These are phyloP conservation scores for Spizaetus ornatus DNA, from an alignment of 2,113 vertebrate genomes.

Conservation along the genomic window DNA sequence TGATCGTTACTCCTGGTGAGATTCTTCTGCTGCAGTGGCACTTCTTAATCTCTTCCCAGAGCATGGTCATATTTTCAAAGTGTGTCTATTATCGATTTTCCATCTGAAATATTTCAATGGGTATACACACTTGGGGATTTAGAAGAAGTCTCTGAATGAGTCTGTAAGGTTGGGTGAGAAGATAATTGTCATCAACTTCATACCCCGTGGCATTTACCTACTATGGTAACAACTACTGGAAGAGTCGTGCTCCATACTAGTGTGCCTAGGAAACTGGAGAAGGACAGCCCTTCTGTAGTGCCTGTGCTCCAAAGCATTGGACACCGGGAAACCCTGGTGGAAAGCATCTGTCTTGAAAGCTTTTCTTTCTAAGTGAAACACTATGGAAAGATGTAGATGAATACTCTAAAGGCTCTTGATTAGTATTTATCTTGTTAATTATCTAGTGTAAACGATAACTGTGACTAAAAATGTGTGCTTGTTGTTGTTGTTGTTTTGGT, in stretches of 20 bases:
- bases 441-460: not conserved
- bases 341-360: not conserved
- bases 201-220: rapidly evolving
- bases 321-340: rapidly evolving
- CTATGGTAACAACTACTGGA: not conserved
- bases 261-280: not conserved
- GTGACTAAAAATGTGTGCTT: rapidly evolving
- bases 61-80: not conserved
- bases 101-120: not conserved
- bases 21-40: not conserved
- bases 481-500: not conserved
- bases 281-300: not conserved
- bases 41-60: not conserved
- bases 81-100: not conserved
- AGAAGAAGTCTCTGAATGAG: not conserved
- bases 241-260: not conserved
- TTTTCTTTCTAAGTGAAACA: not conserved
- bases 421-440: not conserved
- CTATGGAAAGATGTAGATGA: rapidly evolving
- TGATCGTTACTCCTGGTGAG: not conserved
- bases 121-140: not conserved
- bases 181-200: not conserved
- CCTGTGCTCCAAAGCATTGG: not conserved
- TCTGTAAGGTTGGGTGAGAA: not conserved
- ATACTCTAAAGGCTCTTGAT: not conserved